These are phyloP conservation scores for Lytechinus variegatus DNA, from an alignment of 35 echinoderm and acorn worm species.

Conservation along the genomic window DNA sequence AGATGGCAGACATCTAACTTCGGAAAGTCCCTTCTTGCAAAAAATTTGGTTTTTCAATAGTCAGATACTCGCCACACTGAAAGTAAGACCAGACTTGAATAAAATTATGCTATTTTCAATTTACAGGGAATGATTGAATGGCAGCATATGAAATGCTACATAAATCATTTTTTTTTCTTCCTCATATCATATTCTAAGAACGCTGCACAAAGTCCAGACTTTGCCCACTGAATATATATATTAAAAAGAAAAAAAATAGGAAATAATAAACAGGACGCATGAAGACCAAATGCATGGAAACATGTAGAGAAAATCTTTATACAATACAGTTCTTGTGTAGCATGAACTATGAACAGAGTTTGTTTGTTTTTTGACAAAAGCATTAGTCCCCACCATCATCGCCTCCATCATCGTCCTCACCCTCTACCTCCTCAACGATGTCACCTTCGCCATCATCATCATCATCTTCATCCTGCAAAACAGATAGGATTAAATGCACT, in stretches of 20 bases:
- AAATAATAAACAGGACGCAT: not conserved
- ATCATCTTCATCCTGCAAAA: constrained; percentile 44
- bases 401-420: constrained; percentile 38
- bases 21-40: too few species aligned
- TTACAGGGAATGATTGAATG: not conserved
- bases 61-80: not conserved
- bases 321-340: constrained; percentile 44
- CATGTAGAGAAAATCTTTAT: constrained; percentile 15
- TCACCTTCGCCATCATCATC: constrained; percentile 54
- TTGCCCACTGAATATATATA: constrained; percentile 12
- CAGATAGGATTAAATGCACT: too few species aligned
- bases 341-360: constrained; percentile 41
- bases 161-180: not conserved
- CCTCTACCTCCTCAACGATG: constrained; percentile 55
- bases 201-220: constrained; percentile 27
- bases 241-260: constrained; percentile 33
- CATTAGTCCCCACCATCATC: not conserved
- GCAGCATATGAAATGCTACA: not conserved
- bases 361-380: not conserved
- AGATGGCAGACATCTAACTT: too few species aligned
- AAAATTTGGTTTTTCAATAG: too few species aligned
- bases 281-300: constrained; percentile 19
- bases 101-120: not conserved
- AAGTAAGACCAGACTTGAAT: not conserved
- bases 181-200: not conserved